A percentile compares a stretch with the other conserved stretches of the same genome.
Evolutionary conservation across 2,888 invertebrate species (phyloP).

Genomic region (Lithophane semibrunnea): DNA sequence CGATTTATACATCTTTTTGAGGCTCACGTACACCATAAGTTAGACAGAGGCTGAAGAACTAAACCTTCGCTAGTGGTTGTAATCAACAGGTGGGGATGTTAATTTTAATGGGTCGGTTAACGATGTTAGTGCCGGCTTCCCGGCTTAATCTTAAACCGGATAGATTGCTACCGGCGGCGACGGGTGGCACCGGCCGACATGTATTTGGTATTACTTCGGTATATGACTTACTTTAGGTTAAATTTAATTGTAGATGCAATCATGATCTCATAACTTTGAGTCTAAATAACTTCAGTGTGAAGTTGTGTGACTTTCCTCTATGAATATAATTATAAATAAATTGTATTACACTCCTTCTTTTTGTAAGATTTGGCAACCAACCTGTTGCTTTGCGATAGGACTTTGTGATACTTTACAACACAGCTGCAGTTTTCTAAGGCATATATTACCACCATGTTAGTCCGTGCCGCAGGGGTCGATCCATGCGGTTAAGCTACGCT

Average conservation of each 20-base stretch:
- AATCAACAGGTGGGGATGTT: constrained; percentile 75
- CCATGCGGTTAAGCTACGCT: no score
- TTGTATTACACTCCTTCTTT: no score
- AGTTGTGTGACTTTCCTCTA: background rate
- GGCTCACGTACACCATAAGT: background rate
- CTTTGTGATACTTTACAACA: no score
- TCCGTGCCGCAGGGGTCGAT: no score
- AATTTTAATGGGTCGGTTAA: constrained; percentile 77
- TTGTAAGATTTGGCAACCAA: no score
- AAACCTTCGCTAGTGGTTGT: constrained; percentile 49
- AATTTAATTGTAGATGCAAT: constrained; percentile 28
- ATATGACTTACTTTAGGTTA: constrained; percentile 3
- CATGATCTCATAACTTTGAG: background rate
- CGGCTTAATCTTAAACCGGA: constrained; percentile 69
- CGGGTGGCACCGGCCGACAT: background rate
- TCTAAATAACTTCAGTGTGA: background rate
- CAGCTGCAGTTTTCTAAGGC: no score
- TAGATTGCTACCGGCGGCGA: constrained; percentile 66
- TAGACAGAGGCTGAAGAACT: constrained; percentile 32
- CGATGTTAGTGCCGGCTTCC: constrained; percentile 69
- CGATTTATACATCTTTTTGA: background rate
- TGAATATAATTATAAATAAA: no score
- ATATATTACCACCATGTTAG: no score
- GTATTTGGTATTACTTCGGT: constrained; percentile 7
- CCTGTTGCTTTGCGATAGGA: no score